A percentile compares a stretch with the other conserved stretches of the same genome.
Conservation (phyloP, 92 coral and sea anemone genomes). For the Pocillopora meandrina region DNA sequence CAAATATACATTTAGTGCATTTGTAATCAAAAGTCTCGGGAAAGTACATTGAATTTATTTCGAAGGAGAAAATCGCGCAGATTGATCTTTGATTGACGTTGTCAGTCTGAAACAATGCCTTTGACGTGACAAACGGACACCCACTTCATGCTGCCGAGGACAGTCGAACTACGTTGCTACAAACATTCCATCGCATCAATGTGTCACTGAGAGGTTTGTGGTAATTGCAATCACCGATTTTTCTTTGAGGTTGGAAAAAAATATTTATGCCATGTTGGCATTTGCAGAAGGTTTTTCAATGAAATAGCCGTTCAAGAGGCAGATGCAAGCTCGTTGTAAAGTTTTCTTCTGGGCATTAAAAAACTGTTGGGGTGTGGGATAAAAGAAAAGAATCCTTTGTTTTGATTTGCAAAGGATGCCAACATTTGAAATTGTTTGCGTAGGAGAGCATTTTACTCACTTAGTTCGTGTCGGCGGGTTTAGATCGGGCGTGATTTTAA, state of each 20-base stretch:
- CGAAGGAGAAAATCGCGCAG: too few species aligned
- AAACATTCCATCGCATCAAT: not conserved
- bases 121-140: constrained; percentile 28
- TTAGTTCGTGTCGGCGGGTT: too few species aligned
- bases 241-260: too few species aligned
- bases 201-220: not conserved
- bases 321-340: not conserved
- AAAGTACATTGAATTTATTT: too few species aligned
- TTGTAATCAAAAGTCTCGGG: too few species aligned
- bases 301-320: too few species aligned
- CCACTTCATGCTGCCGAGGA: constrained; percentile 5
- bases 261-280: not conserved
- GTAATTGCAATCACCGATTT: not conserved
- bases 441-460: too few species aligned
- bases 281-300: not conserved
- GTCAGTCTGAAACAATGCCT: constrained; percentile 5
- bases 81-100: not conserved
- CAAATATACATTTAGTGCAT: too few species aligned
- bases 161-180: not conserved
- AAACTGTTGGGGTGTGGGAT: not conserved
- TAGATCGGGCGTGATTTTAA: too few species aligned
- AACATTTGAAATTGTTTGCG: not conserved
- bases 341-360: not conserved
- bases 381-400: not conserved
- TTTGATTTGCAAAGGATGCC: not conserved